Evolutionary conservation across 2,888 invertebrate species (phyloP).

Genomic region (Leptinotarsa tumamoca): DNA sequence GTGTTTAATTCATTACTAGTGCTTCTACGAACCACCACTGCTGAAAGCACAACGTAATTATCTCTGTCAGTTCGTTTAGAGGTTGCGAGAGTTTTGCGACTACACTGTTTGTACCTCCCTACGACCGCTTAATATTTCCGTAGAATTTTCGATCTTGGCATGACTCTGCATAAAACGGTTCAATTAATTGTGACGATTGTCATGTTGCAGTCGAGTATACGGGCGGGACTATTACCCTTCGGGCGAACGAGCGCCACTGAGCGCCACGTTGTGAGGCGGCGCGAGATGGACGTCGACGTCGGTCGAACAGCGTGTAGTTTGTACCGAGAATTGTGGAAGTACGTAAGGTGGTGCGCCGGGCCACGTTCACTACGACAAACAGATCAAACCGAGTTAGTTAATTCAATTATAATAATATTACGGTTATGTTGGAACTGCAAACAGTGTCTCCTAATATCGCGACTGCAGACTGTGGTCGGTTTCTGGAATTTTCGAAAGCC

Average conservation of each 20-base stretch:
- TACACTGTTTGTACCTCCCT: too few relatives aligned
- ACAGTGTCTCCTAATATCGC: conserved; percentile 54
- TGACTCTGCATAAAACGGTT: background rate
- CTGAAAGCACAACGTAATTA: too few relatives aligned
- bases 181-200: background rate
- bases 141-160: background rate
- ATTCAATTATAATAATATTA: conserved; percentile 35
- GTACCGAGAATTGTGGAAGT: conserved; percentile 53
- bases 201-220: conserved; percentile 2
- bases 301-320: conserved; percentile 61
- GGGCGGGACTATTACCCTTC: conserved; percentile 16
- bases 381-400: conserved; percentile 51
- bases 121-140: background rate
- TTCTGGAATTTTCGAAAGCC: conserved; percentile 32
- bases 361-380: conserved; percentile 56
- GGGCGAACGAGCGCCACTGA: conserved; percentile 49
- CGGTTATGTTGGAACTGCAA: conserved; percentile 54
- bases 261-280: conserved; percentile 55
- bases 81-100: too few relatives aligned
- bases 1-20: too few relatives aligned
- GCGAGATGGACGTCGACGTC: conserved; percentile 53
- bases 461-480: conserved; percentile 25
- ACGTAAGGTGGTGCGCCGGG: conserved; percentile 56
- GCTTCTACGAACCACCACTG: too few relatives aligned
- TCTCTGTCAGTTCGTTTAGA: too few relatives aligned